Base-by-base conservation (phyloP, 2,113 vertebrate species). In the Hypocryptadius cinnamomeus region DNA sequence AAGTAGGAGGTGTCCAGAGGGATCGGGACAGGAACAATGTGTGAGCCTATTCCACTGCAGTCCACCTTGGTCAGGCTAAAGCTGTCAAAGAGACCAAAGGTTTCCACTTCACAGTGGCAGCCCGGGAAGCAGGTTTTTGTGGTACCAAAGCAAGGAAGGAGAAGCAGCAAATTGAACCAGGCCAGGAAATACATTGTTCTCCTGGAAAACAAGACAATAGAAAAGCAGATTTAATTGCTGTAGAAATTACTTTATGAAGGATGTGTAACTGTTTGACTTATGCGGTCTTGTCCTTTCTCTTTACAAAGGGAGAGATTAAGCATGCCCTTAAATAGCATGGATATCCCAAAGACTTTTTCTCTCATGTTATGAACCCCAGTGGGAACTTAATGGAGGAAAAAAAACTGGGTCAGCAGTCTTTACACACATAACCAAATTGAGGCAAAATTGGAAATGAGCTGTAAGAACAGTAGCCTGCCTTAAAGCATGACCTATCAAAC, bases 51-150 rank as follows among this genome's bases (percentile, higher is more conserved):
- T 28, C 98, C 97, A 8, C 98, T 98, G 94, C 99, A 99, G 90
- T 99, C 98, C 82, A 99, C 99, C 37, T 98, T 98, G 48, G 99
- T 99, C 93, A 99, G 92, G 90, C 99, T 99, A 97, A 99, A 99
- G 97, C 99, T 99, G 96, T 99, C 98, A 1, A 99, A 99, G 79
- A 99, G 98, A 45, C 99, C 99, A 9, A 99, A 99, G 80, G 97
- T 99, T 96, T 99, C 99, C 95, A 99, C 99, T 71, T 99, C 98
- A 0, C 99, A 99, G 79, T 96, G 98, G 93, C 99, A 99, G 33
- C 98, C 97, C 0, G 98, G 98, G 93, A 98, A 98, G 95, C 99
- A 99, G 78, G 98, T 98, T 96, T 97, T 98, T 35, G 94, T 95
- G 4, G 95, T 37, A 12, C 53, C 28, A 12, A 94, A 88, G 14